phyloP scores from a whole-genome alignment of 2,113 vertebrate genomes.

The Helogale parvula region DNA sequence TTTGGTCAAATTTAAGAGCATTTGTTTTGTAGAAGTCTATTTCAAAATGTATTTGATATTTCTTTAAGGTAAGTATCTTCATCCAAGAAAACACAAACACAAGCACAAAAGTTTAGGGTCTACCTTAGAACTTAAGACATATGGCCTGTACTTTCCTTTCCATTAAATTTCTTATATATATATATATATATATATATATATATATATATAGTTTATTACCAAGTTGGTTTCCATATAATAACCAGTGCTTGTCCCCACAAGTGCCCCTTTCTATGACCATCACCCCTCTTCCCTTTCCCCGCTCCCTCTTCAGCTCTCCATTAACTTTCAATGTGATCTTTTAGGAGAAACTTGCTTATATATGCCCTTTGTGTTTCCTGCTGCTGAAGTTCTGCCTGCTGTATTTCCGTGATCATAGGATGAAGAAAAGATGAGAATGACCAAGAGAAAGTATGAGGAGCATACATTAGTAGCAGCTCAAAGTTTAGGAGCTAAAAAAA shows the following conservation, averaged over 20 bases:
- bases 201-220: too few relatives aligned
- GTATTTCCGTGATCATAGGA: conserved; percentile 18
- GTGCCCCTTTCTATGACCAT: too few relatives aligned
- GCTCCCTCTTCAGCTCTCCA: too few relatives aligned
- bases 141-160: background rate
- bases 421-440: conserved; percentile 41
- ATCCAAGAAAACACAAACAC: background rate
- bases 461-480: conserved; percentile 68
- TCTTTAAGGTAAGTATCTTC: conserved; percentile 15
- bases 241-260: too few relatives aligned
- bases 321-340: conserved; percentile 41
- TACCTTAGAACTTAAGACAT: background rate
- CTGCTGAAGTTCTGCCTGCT: conserved; percentile 3
- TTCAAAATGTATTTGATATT: conserved; percentile 37
- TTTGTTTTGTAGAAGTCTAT: conserved; percentile 1
- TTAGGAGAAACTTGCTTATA: conserved; percentile 22
- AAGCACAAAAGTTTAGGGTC: background rate
- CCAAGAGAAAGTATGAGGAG: conserved; percentile 57
- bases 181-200: too few relatives aligned
- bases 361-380: background rate
- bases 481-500: conserved; percentile 77
- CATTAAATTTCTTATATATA: too few relatives aligned
- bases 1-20: conserved; percentile 48
- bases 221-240: too few relatives aligned
- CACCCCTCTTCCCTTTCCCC: too few relatives aligned